phyloP scores from a whole-genome alignment of 2,797 vertebrate genomes.

The Philypnodon macrostomus region DNA sequence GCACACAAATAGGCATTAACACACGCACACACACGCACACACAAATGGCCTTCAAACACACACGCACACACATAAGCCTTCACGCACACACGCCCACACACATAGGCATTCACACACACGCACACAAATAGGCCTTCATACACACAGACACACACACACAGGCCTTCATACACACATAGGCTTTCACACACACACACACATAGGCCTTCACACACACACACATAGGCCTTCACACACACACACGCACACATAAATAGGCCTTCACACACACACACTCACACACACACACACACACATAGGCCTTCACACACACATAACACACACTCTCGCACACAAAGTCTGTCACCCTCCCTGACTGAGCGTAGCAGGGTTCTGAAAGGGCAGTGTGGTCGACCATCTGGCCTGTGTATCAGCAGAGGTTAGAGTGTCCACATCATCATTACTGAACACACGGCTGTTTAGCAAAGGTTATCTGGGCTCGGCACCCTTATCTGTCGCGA shows the following conservation, averaged over 20 bases:
- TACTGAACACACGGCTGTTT: slow-evolving; percentile 69
- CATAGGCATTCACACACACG: no score
- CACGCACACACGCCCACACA: no score
- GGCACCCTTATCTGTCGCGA: slow-evolving; percentile 57
- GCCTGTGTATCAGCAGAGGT: slow-evolving; percentile 68
- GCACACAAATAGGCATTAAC: no score
- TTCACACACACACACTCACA: neutral
- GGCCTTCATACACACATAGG: no score
- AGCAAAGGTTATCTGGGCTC: slow-evolving; percentile 64
- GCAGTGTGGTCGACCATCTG: slow-evolving; percentile 75
- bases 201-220: slow-evolving; percentile 8
- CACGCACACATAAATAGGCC: slow-evolving; percentile 1
- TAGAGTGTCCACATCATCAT: slow-evolving; percentile 75
- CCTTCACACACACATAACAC: slow-evolving; percentile 23
- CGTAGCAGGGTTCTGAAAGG: slow-evolving; percentile 68
- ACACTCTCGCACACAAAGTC: slow-evolving; percentile 19
- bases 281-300: no score
- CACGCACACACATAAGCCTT: no score
- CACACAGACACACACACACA: no score
- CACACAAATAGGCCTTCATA: no score
- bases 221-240: neutral
- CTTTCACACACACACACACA: no score
- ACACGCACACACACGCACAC: no score
- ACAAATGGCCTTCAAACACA: no score
- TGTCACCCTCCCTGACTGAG: slow-evolving; percentile 56